Evolutionary conservation across 30 jellyfish, hydroid and myxozoan genomes (phyloP).

Genomic region (Clytia hemisphaerica): DNA sequence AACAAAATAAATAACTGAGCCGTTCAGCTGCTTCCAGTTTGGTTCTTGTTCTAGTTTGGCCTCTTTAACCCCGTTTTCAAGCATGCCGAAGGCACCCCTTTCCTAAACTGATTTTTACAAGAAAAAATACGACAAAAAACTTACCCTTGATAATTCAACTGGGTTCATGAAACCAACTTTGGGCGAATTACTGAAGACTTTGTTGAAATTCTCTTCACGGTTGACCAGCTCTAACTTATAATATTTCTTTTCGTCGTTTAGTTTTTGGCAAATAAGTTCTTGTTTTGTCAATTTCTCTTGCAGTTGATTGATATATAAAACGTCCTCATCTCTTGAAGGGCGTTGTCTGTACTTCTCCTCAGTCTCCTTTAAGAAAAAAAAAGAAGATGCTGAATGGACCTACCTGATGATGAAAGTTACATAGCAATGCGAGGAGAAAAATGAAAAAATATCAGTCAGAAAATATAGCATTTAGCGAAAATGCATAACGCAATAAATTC

Average conservation of each 20-base stretch:
- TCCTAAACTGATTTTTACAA: too few species aligned
- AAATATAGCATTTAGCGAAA: too few species aligned
- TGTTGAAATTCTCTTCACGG: slow-evolving; percentile 88
- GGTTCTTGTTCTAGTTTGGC: too few species aligned
- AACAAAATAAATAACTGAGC: too few species aligned
- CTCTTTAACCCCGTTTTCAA: too few species aligned
- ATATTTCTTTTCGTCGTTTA: slow-evolving; percentile 64
- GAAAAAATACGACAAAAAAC: too few species aligned
- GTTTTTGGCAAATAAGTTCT: slow-evolving; percentile 48
- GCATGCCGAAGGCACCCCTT: too few species aligned
- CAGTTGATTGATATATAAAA: slow-evolving; percentile 45
- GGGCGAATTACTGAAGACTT: slow-evolving; percentile 63
- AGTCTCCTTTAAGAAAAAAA: slow-evolving; percentile 61
- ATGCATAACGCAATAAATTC: too few species aligned
- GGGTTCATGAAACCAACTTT: slow-evolving; percentile 86
- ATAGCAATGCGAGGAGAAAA: too few species aligned
- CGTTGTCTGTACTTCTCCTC: slow-evolving; percentile 60
- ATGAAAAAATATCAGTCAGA: too few species aligned
- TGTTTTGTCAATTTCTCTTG: slow-evolving; percentile 31
- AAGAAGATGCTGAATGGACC: neutral
- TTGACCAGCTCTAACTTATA: slow-evolving; percentile 79
- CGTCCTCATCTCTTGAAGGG: slow-evolving; percentile 80
- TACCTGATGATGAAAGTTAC: too few species aligned
- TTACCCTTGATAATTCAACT: slow-evolving; percentile 52
- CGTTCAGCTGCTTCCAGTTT: too few species aligned